phyloP scores from a whole-genome alignment of 2,797 vertebrate genomes.

The Adelosebastes latens region DNA sequence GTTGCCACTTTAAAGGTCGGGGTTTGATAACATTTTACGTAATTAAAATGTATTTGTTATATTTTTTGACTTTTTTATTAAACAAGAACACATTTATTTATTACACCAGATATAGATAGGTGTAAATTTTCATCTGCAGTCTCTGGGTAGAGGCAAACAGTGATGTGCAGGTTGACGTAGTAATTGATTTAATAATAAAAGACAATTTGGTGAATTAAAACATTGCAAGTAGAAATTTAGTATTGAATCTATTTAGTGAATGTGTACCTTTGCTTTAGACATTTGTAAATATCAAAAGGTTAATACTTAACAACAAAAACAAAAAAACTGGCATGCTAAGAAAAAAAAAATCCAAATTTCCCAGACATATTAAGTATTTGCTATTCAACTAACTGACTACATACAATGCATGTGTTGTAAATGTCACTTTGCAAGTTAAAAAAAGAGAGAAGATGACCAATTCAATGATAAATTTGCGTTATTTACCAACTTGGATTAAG shows the following conservation, averaged over 20 bases:
- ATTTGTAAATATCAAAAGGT: not conserved
- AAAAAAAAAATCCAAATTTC: not conserved
- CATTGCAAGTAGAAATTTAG: not conserved
- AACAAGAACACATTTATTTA: not conserved
- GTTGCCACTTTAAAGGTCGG: not conserved
- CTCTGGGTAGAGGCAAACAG: not conserved
- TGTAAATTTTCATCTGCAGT: not conserved
- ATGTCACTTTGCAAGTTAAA: not conserved
- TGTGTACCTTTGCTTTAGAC: too few species aligned
- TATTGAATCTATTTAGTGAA: too few species aligned
- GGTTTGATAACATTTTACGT: not conserved
- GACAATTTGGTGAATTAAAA: not conserved
- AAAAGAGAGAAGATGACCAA: not conserved
- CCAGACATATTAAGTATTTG: not conserved
- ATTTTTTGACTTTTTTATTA: too few species aligned
- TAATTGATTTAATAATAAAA: not conserved
- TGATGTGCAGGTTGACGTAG: not conserved
- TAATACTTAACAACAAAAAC: not conserved
- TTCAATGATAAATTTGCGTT: not conserved
- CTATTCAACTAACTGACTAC: not conserved
- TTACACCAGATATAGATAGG: not conserved
- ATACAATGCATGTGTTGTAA: not conserved
- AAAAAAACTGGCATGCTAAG: too few species aligned
- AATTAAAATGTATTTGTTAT: too few species aligned
- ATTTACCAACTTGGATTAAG: not conserved